Evolutionary conservation across 92 coral and sea anemone species (phyloP), one percentile per base, ranked within the genome.

Genomic region (Virgularia gustaviana): DNA sequence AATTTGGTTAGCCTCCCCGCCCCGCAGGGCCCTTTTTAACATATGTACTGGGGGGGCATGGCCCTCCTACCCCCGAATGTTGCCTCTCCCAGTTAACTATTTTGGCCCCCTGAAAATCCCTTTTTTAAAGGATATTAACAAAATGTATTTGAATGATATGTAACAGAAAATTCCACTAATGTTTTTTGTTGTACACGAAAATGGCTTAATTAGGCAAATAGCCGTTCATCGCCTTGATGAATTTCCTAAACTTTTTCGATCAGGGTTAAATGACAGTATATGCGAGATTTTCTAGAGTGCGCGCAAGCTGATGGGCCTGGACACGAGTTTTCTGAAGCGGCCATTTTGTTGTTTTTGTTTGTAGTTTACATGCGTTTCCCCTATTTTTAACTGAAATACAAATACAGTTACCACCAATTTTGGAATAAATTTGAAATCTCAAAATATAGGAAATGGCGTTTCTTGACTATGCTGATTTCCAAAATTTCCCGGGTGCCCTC

Each of bases 251-350:
- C 11, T 57, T 28, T 57, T 57, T 9, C 38, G 39, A 22, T 31
- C 36, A 3, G 27, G 27, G 27, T 19, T 54, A 28, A 16, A 9
- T 16, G 38, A 57, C 2, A 57, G 65, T 57, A 22, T 3, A 13
- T 54, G 37, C 65, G 39, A 30, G 16, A 57, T 57, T 8, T 57
- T 28, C 16, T 12, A 15, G 36, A 57, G 65, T 2, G 39, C 39
- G 3, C 65, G n/a, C 19, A 57, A 42, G 65, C 36, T 30, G 37
- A 9, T 9, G 65, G 16, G 65, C 38, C 38, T 57, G 39, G 65
- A 57, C 65, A 57, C 19, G 65, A 57, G 65, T 30, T 55, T 55
- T 55, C 27, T 55, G 2, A 13, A 42, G 65, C 38, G 39, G 65
- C 65, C 65, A 31, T 31, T 31, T 28, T 57, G 37, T 57, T 57